A percentile compares a stretch with the other conserved stretches of the same genome.
These are phyloP conservation scores for Siphonodentalium dalli DNA, from an alignment of 2,888 invertebrate genomes.

Conservation along the genomic window DNA sequence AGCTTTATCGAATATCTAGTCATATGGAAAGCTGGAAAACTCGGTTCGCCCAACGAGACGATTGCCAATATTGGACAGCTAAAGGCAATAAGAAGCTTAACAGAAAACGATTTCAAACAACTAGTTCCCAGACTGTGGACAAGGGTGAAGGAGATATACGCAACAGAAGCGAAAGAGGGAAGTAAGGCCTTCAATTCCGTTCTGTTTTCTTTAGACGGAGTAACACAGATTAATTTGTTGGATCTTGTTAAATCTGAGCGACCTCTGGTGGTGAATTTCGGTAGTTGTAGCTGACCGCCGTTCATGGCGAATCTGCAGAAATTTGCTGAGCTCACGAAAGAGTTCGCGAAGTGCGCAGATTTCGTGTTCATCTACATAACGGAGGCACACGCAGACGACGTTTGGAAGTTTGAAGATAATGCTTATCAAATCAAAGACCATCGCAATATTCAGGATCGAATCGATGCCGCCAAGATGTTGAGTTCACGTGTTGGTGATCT, in stretches of 20 bases:
- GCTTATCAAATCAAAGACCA: conserved; percentile 40
- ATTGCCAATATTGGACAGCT: too few relatives aligned
- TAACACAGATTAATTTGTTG: conserved; percentile 16
- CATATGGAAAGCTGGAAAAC: too few relatives aligned
- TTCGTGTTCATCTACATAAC: conserved; percentile 55
- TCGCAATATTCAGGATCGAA: conserved; percentile 34
- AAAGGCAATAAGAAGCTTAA: too few relatives aligned
- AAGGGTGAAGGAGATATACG: too few relatives aligned
- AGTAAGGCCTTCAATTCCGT: conserved; percentile 33
- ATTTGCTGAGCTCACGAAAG: conserved; percentile 39
- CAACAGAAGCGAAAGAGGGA: too few relatives aligned
- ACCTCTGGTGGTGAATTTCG: conserved; percentile 55
- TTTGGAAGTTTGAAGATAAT: conserved; percentile 49
- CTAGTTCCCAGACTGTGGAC: too few relatives aligned
- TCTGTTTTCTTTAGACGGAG: conserved; percentile 21
- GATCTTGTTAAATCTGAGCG: conserved; percentile 35
- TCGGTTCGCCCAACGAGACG: too few relatives aligned
- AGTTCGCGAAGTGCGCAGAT: conserved; percentile 43
- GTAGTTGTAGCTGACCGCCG: conserved; percentile 59
- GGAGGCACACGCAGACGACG: conserved; percentile 55
- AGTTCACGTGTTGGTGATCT: conserved; percentile 16
- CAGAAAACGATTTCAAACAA: too few relatives aligned
- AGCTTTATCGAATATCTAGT: too few relatives aligned
- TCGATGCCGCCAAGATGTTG: conserved; percentile 39
- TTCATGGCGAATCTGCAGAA: conserved; percentile 48